phyloP scores from a whole-genome alignment of 1,140 invertebrate species.

The Berghia stephanieae region DNA sequence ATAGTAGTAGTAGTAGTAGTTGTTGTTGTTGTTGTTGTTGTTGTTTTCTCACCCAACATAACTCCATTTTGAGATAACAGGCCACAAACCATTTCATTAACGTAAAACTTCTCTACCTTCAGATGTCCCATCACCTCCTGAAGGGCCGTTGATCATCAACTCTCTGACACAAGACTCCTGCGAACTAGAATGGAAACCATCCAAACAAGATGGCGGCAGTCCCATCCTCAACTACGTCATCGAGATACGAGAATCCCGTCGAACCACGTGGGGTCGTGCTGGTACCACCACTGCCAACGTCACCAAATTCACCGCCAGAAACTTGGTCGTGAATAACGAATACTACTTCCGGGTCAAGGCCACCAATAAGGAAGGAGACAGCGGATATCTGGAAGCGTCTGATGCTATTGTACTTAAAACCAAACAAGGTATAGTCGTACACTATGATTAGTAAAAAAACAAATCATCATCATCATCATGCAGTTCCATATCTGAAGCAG shows the following conservation, averaged over 20 bases:
- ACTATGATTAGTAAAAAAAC: neutral
- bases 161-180: slow-evolving; percentile 94
- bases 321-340: slow-evolving; percentile 81
- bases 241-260: slow-evolving; percentile 85
- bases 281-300: slow-evolving; percentile 71
- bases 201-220: slow-evolving; percentile 91
- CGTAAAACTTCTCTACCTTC: slow-evolving; percentile 23
- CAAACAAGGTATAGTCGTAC: slow-evolving; percentile 44
- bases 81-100: too few species aligned
- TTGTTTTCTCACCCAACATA: too few species aligned
- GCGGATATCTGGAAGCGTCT: slow-evolving; percentile 82
- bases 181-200: slow-evolving; percentile 90
- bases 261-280: slow-evolving; percentile 78
- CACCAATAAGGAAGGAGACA: slow-evolving; percentile 83
- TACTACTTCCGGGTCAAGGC: slow-evolving; percentile 95
- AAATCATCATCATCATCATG: neutral
- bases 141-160: slow-evolving; percentile 89
- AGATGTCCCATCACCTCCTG: slow-evolving; percentile 88
- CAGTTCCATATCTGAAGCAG: too few species aligned
- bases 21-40: too few species aligned
- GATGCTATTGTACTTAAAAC: slow-evolving; percentile 72
- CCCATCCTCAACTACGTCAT: slow-evolving; percentile 95
- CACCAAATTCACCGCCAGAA: slow-evolving; percentile 72
- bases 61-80: too few species aligned
- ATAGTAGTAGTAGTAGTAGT: too few species aligned